These are phyloP conservation scores for Andrena marginata DNA, from an alignment of 2,888 invertebrate genomes.

Conservation along the genomic window DNA sequence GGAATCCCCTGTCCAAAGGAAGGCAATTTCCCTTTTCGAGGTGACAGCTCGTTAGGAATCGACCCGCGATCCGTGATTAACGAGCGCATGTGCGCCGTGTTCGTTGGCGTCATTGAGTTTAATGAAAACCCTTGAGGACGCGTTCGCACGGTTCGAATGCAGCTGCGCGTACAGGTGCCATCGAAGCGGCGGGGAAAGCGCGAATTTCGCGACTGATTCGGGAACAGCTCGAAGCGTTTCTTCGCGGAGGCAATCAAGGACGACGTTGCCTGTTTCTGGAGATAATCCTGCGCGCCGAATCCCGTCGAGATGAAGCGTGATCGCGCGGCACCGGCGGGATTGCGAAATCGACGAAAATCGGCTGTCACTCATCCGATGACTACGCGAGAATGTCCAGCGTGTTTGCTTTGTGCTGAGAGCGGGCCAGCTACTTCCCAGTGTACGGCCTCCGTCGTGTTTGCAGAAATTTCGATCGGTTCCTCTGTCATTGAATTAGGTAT, in stretches of 20 bases:
- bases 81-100: conserved; percentile 74
- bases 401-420: conserved; percentile 2
- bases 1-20: conserved; percentile 32
- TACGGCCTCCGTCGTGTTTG: conserved; percentile 9
- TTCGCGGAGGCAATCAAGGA: conserved; percentile 45
- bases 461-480: neutral
- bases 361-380: conserved; percentile 5
- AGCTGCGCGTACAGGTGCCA: conserved; percentile 43
- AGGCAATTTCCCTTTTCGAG: conserved; percentile 46
- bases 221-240: neutral
- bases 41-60: conserved; percentile 63
- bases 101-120: conserved; percentile 73
- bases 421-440: conserved; percentile 1
- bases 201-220: conserved; percentile 16
- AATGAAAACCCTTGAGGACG: conserved; percentile 41
- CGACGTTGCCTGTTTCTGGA: neutral
- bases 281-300: conserved; percentile 17
- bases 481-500: neutral
- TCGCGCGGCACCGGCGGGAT: neutral
- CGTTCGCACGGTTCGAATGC: conserved; percentile 15
- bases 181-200: neutral
- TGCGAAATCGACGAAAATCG: conserved; percentile 14
- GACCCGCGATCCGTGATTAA: conserved; percentile 70
- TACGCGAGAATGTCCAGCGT: neutral
- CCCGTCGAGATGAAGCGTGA: conserved; percentile 23